Evolutionary conservation across 2,113 vertebrate species (phyloP).

Genomic region (Orientallactaga bullata): DNA sequence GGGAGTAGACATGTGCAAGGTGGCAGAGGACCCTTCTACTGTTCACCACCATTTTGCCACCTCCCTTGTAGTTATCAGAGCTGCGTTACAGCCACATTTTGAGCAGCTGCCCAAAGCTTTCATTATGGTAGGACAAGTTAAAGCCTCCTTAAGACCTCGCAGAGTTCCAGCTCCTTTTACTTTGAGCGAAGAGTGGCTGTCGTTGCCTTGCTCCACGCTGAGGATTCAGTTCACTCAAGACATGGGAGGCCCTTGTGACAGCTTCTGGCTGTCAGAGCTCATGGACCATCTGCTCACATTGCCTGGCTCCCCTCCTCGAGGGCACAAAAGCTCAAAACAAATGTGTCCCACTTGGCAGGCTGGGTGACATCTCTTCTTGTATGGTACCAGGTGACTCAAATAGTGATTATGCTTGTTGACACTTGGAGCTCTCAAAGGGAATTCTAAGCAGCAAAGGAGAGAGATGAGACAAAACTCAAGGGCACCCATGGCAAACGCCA

Average conservation of each 20-base stretch:
- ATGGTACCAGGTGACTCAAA: slow-evolving; percentile 69
- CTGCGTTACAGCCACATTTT: neutral
- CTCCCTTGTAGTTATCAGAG: neutral
- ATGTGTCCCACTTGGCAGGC: slow-evolving; percentile 76
- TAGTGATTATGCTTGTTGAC: slow-evolving; percentile 68
- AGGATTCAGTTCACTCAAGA: slow-evolving; percentile 45
- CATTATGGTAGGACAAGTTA: neutral
- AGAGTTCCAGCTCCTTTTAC: slow-evolving; percentile 3
- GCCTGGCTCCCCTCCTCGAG: slow-evolving; percentile 57
- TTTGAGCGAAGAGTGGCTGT: neutral
- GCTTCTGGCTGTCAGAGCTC: slow-evolving; percentile 61
- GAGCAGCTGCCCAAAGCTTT: neutral
- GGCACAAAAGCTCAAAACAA: slow-evolving; percentile 56
- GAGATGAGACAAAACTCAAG: slow-evolving; percentile 57
- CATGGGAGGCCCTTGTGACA: slow-evolving; percentile 51
- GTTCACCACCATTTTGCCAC: neutral
- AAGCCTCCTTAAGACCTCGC: slow-evolving; percentile 9
- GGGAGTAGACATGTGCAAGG: neutral
- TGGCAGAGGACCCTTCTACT: neutral
- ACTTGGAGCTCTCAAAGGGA: slow-evolving; percentile 58
- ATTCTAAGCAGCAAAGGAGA: slow-evolving; percentile 34
- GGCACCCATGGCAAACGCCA: neutral
- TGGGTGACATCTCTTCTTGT: slow-evolving; percentile 69
- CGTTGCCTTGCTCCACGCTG: slow-evolving; percentile 42
- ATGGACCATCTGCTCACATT: slow-evolving; percentile 76